phyloP scores from a whole-genome alignment of 2,888 invertebrate species.

The Schrankia costaestrigalis region DNA sequence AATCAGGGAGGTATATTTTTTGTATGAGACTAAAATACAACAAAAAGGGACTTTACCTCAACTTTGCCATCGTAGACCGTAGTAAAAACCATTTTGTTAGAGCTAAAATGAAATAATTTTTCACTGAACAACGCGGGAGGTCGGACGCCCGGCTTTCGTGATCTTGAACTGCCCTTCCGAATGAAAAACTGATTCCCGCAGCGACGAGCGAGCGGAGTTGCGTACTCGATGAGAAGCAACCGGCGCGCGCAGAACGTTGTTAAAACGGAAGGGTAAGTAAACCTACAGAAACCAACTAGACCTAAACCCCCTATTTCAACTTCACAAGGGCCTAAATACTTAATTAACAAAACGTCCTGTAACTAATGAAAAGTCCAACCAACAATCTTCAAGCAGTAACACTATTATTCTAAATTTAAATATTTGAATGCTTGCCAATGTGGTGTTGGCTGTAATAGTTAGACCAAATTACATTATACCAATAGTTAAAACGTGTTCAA shows the following conservation, averaged over 20 bases:
- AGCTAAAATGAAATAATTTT: conserved; percentile 44
- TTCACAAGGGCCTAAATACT: too few relatives aligned
- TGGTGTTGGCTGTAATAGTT: conserved; percentile 11
- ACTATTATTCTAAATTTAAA: conserved; percentile 57
- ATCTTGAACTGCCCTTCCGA: conserved; percentile 80
- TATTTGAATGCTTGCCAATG: conserved; percentile 62
- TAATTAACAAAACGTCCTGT: too few relatives aligned
- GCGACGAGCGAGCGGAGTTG: conserved; percentile 55
- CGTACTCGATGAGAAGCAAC: conserved; percentile 57
- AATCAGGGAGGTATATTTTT: conserved; percentile 54
- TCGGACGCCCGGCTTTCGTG: conserved; percentile 64
- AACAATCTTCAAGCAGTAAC: conserved; percentile 25
- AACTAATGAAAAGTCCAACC: too few relatives aligned
- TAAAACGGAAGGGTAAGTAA: conserved; percentile 50
- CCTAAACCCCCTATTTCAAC: conserved; percentile 28
- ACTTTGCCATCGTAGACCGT: conserved; percentile 66
- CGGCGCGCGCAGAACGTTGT: conserved; percentile 66
- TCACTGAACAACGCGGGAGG: conserved; percentile 50
- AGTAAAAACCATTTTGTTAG: conserved; percentile 68
- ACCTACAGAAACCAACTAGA: conserved; percentile 42
- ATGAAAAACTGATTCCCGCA: conserved; percentile 66
- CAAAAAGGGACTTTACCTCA: conserved; percentile 47
- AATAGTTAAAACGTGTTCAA: neutral
- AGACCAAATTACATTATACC: conserved; percentile 21
- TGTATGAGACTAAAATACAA: conserved; percentile 41